Evolutionary conservation across 2,113 vertebrate species (phyloP), one percentile per base, ranked within the genome.

Genomic region (Kryptolebias marmoratus): DNA sequence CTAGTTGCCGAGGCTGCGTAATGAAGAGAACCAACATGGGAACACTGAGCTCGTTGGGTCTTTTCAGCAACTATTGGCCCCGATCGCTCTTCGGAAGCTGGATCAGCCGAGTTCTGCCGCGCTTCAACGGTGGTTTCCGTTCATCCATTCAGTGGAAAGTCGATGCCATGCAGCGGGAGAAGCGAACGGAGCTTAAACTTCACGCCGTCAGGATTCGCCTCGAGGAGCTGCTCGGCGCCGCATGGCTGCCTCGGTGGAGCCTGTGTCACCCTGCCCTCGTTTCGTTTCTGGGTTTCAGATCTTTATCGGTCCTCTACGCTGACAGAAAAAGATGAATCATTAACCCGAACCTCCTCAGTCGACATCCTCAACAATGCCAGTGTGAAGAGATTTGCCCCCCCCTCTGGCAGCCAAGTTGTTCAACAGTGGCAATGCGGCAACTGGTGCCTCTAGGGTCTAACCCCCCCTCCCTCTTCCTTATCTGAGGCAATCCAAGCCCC

Each of bases 371-470:
- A 11, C 15, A 48, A 2, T 12, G 57, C 2, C n/a, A n/a, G 10
- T 18, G 56, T 28, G 44, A 49, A 68, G 73, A 75, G n/a, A 39
- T 61, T 7, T 13, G n/a, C 45, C 48, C 27, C 52, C 48, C 53
- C 39, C 39, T 58, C 78, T 58, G 27, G 15, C 32, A 55, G 31
- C 32, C 44, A 81, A 87, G 56, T 83, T 76, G 68, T 39, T 73
- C 31, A 18, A 66, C 16, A 4, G 82, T 70, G 79, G 81, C 87
- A 88, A 89, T 90, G 90, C 90, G 78, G 88, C 84, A 89, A 89
- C 86, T 86, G 77, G 84, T 90, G 79, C 74, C 68, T 71, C 59
- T 47, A 48, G 28, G 52, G 71, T 60, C 30, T 63, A 52, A 12
- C n/a, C 28, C 45, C 45, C 69, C 10, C 1, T 16, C 15, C 0